Conservation (phyloP, 2,797 vertebrate species). For the Thamnophis elegans region DNA sequence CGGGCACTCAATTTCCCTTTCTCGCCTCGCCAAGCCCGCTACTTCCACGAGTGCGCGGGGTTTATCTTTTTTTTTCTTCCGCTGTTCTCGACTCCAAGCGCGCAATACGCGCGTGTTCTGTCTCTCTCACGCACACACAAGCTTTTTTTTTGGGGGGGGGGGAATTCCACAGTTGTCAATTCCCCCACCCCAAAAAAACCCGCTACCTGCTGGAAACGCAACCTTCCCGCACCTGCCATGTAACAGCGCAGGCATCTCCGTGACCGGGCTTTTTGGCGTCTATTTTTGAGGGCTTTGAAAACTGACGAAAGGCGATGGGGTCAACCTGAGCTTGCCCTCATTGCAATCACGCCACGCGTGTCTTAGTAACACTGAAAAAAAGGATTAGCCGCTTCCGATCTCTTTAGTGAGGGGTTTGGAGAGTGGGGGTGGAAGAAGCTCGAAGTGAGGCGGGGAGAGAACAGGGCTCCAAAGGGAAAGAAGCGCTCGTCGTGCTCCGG, state of each 20-base stretch:
- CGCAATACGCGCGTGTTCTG: background rate
- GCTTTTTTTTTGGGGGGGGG: constrained; percentile 13
- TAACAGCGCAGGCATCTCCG: background rate
- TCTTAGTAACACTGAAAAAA: background rate
- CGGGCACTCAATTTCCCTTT: constrained; percentile 14
- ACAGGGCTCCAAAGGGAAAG: background rate
- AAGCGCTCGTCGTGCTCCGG: background rate
- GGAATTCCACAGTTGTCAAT: too few species aligned
- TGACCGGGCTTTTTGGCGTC: background rate
- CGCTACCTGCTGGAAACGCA: constrained; percentile 24
- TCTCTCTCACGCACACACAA: background rate
- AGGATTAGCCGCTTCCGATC: background rate
- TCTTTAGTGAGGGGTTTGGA: background rate
- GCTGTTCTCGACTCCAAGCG: constrained; percentile 8
- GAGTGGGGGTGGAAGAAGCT: background rate
- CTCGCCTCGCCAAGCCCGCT: background rate
- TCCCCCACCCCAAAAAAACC: too few species aligned
- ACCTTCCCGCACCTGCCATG: background rate
- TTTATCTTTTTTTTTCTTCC: too few species aligned
- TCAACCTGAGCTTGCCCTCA: background rate
- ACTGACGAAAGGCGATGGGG: background rate
- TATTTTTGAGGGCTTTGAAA: background rate
- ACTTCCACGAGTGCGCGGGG: background rate
- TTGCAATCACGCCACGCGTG: background rate
- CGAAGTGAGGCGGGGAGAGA: background rate